These are phyloP conservation scores for Apistogramma diplotaenia DNA, from an alignment of 2,113 vertebrate species.

Conservation along the genomic window DNA sequence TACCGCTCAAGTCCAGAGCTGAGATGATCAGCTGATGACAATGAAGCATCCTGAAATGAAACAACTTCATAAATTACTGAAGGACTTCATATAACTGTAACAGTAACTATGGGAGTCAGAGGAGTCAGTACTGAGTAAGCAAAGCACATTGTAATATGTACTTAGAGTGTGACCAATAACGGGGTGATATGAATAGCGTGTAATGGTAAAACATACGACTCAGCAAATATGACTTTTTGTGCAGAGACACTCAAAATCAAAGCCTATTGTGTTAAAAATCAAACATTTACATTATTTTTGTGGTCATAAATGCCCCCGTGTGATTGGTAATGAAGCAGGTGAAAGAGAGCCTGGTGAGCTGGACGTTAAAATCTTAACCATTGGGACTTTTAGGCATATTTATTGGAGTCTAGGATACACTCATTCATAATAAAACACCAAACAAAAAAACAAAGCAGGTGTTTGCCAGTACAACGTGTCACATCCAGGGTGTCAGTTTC, in stretches of 20 bases:
- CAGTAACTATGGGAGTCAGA: neutral
- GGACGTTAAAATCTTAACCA: neutral
- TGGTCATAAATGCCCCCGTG: neutral
- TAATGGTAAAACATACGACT: neutral
- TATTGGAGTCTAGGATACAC: neutral
- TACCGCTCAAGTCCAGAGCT: constrained; percentile 68
- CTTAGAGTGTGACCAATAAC: neutral
- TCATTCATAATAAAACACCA: neutral
- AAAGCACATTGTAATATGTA: neutral
- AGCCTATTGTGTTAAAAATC: neutral
- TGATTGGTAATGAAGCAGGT: neutral
- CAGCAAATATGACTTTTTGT: rapidly evolving
- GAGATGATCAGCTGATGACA: constrained; percentile 68
- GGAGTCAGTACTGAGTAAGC: neutral
- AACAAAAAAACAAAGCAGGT: too few relatives aligned
- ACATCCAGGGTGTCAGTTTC: neutral
- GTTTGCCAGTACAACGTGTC: neutral
- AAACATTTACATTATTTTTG: neutral
- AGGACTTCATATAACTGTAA: neutral
- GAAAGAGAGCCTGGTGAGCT: neutral
- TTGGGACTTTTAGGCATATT: neutral
- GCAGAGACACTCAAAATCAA: neutral
- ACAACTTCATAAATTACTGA: neutral
- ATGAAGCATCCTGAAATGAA: constrained; percentile 68
- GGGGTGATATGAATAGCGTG: neutral